phyloP scores from a whole-genome alignment of 1,140 invertebrate genomes.

The Saccostrea cuccullata region DNA sequence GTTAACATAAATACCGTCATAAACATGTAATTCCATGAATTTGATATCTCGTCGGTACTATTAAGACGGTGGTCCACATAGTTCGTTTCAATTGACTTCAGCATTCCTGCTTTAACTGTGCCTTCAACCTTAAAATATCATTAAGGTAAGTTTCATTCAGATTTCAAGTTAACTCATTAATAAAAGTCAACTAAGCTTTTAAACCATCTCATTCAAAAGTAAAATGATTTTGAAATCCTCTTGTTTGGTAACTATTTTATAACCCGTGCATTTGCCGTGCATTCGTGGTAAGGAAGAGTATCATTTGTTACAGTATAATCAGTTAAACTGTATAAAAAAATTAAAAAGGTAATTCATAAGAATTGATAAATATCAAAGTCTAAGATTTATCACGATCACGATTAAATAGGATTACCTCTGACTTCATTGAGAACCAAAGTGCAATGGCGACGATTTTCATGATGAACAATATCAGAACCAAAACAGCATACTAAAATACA shows the following conservation, averaged over 20 bases:
- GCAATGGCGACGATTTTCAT: conserved; percentile 31
- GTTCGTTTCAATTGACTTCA: neutral
- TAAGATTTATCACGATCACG: neutral
- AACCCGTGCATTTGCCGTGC: too few species aligned
- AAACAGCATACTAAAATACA: conserved; percentile 46
- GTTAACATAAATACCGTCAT: conserved; percentile 18
- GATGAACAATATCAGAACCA: conserved; percentile 40
- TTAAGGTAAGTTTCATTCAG: too few species aligned
- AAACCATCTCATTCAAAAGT: too few species aligned
- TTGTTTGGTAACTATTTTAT: too few species aligned
- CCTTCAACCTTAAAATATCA: conserved; percentile 7
- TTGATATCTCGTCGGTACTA: conserved; percentile 26
- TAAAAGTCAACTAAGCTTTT: too few species aligned
- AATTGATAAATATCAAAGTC: too few species aligned
- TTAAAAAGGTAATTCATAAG: too few species aligned
- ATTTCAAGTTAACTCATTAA: too few species aligned
- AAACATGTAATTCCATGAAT: conserved; percentile 44
- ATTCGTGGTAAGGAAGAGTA: too few species aligned
- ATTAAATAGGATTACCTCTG: conserved; percentile 22
- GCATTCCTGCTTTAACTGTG: neutral
- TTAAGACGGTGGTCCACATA: neutral
- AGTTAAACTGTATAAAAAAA: too few species aligned
- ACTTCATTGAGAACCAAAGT: conserved; percentile 42
- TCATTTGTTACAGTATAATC: too few species aligned
- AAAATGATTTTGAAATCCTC: too few species aligned